These are phyloP conservation scores for Pheucticus melanocephalus DNA, from an alignment of 2,113 vertebrate species.

Conservation along the genomic window DNA sequence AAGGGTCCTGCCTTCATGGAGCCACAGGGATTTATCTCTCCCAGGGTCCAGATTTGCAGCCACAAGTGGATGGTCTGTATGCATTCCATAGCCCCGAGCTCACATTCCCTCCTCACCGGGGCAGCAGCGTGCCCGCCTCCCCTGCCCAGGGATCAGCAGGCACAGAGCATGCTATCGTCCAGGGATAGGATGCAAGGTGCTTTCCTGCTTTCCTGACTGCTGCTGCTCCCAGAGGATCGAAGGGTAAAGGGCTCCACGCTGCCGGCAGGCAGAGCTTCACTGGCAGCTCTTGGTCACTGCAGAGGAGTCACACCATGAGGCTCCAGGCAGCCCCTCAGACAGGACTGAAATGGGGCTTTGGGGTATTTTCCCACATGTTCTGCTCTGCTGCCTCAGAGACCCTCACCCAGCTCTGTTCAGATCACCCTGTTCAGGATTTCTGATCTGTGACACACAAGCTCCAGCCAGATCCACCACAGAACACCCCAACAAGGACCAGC, in stretches of 20 bases:
- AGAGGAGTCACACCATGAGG: rapidly evolving
- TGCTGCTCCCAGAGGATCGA: background rate
- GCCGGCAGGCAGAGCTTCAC: background rate
- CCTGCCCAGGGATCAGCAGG: background rate
- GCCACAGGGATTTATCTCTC: background rate
- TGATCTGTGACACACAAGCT: background rate
- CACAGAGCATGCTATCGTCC: background rate
- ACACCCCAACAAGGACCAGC: background rate
- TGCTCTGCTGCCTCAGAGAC: background rate
- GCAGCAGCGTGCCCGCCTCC: background rate
- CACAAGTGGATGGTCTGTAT: background rate
- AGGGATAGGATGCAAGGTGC: background rate
- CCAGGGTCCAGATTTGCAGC: background rate
- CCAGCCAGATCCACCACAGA: background rate
- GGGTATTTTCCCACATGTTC: background rate
- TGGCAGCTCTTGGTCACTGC: background rate
- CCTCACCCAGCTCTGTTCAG: background rate
- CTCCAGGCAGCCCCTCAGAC: rapidly evolving
- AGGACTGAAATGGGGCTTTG: background rate
- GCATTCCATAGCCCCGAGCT: background rate
- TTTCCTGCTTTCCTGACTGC: background rate
- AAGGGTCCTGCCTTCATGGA: background rate
- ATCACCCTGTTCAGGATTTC: background rate
- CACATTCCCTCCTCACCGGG: background rate
- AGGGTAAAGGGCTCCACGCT: background rate